Evolutionary conservation across 2,797 vertebrate species (phyloP).

Genomic region (Scleropages formosus): DNA sequence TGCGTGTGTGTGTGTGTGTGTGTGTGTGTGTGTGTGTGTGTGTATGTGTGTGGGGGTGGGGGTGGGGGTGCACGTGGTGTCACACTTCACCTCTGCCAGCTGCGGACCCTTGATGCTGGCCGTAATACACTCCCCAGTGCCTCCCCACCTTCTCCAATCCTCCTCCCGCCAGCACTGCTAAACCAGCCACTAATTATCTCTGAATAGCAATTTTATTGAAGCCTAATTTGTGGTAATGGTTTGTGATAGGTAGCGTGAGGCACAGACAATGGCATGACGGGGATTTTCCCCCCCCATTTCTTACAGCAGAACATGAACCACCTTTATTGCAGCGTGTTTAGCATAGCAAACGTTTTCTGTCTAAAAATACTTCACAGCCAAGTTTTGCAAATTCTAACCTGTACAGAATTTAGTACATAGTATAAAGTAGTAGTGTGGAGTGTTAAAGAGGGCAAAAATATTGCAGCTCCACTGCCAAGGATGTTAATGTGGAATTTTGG

Average conservation of each 20-base stretch:
- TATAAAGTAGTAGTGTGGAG: background rate
- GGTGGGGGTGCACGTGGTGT: slow-evolving; percentile 58
- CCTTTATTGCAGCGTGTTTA: slow-evolving; percentile 22
- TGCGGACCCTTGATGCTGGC: slow-evolving; percentile 68
- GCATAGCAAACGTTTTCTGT: slow-evolving; percentile 39
- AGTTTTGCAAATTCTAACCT: background rate
- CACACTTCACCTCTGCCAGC: slow-evolving; percentile 72
- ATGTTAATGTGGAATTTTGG: too few species aligned
- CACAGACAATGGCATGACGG: slow-evolving; percentile 54
- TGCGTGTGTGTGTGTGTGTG: slow-evolving; percentile 46
- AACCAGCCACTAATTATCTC: slow-evolving; percentile 82
- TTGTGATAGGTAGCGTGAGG: slow-evolving; percentile 77
- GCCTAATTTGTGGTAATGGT: slow-evolving; percentile 85
- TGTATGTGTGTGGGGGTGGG: slow-evolving; percentile 49
- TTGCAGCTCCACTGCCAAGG: background rate
- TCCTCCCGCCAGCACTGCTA: slow-evolving; percentile 50
- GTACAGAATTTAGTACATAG: background rate
- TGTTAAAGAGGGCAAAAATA: background rate
- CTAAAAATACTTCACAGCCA: slow-evolving; percentile 36
- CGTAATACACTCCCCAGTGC: slow-evolving; percentile 49
- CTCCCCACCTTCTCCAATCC: slow-evolving; percentile 7
- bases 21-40: slow-evolving; percentile 49
- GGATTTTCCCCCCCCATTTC: slow-evolving; percentile 46
- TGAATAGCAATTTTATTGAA: slow-evolving; percentile 86
- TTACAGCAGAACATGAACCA: slow-evolving; percentile 42